phyloP scores from a whole-genome alignment of 1,140 invertebrate species.

The Dinothrombium tinctorium region DNA sequence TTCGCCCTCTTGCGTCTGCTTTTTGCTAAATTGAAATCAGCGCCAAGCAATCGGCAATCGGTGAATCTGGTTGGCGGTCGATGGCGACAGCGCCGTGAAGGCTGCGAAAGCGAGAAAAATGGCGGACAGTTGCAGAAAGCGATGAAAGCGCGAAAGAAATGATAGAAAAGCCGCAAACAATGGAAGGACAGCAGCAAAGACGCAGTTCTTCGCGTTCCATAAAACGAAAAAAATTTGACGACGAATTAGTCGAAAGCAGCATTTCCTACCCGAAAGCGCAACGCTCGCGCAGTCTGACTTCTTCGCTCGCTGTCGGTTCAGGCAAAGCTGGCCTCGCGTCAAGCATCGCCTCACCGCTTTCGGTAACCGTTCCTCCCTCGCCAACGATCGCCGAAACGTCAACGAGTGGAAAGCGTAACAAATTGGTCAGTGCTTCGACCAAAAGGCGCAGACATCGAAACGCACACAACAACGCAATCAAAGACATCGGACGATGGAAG shows the following conservation, averaged over 20 bases:
- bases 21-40: too few species aligned
- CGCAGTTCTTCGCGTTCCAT: conserved; percentile 67
- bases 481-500: conserved; percentile 85
- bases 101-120: too few species aligned
- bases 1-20: too few species aligned
- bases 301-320: background rate
- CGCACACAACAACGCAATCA: conserved; percentile 36
- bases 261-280: conserved; percentile 15
- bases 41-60: too few species aligned
- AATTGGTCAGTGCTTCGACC: background rate
- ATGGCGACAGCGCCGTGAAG: too few species aligned
- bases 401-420: background rate
- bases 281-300: background rate
- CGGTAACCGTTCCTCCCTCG: background rate
- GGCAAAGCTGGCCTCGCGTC: too few species aligned
- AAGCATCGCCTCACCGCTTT: background rate
- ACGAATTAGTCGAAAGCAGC: conserved; percentile 56
- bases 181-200: too few species aligned
- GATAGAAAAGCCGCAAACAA: too few species aligned
- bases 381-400: background rate
- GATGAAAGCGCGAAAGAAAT: too few species aligned
- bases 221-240: conserved; percentile 83
- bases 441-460: conserved; percentile 21
- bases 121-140: too few species aligned
- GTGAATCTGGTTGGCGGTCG: too few species aligned